These are phyloP conservation scores for Trichonephila clavata DNA, from an alignment of 1,140 invertebrate species.

Conservation along the genomic window DNA sequence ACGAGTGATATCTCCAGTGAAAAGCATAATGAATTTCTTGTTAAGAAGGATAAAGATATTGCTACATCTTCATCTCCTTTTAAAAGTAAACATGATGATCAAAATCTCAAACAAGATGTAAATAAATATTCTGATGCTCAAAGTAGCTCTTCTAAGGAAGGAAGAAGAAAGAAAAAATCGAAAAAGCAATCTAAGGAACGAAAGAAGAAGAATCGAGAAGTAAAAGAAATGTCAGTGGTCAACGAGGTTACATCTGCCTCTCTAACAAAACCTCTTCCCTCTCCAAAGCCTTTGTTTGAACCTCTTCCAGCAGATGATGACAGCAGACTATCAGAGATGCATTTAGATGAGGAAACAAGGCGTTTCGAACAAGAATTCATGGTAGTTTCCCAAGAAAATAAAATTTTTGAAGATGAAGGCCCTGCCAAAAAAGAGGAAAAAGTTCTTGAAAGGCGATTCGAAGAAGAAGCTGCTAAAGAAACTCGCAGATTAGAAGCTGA, in stretches of 20 bases:
- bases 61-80: conserved; percentile 6
- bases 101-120: conserved; percentile 67
- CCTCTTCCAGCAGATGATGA: conserved; percentile 67
- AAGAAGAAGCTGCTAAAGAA: conserved; percentile 79
- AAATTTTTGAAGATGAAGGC: conserved; percentile 69
- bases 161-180: conserved; percentile 79
- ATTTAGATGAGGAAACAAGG: conserved; percentile 76
- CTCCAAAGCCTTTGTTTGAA: conserved; percentile 74
- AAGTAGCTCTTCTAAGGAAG: conserved; percentile 74
- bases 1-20: conserved; percentile 54
- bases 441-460: conserved; percentile 78
- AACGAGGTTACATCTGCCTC: neutral
- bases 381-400: conserved; percentile 75
- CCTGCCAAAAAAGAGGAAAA: conserved; percentile 77
- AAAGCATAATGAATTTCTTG: neutral
- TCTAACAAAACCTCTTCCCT: neutral
- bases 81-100: conserved; percentile 67
- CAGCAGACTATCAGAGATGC: conserved; percentile 75
- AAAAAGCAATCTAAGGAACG: conserved; percentile 82
- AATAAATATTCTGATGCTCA: conserved; percentile 56
- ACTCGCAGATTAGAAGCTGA: conserved; percentile 78
- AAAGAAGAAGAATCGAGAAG: conserved; percentile 73
- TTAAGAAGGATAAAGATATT: conserved; percentile 56
- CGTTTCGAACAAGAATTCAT: conserved; percentile 76
- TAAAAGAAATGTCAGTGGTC: conserved; percentile 17